Conservation (phyloP, 1,140 invertebrate species). For the Lepidurus couesii region DNA sequence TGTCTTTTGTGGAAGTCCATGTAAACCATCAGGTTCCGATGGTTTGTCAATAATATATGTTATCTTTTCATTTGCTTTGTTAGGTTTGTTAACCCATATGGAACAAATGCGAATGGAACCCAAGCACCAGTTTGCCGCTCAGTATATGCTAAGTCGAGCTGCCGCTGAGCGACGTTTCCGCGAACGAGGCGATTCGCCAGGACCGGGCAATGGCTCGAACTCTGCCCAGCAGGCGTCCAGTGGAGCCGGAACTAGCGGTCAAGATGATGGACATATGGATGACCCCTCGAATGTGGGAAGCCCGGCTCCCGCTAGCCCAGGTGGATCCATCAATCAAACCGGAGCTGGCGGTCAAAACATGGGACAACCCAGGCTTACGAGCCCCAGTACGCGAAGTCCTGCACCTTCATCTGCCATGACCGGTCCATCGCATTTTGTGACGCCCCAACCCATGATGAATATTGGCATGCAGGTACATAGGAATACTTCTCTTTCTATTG, state of each 20-base stretch:
- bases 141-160: constrained; percentile 82
- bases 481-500: background rate
- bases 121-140: constrained; percentile 90
- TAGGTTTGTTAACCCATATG: constrained; percentile 87
- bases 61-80: constrained; percentile 37
- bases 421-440: constrained; percentile 1
- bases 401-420: constrained; percentile 1
- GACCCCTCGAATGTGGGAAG: background rate
- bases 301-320: constrained; percentile 19
- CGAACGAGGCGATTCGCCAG: constrained; percentile 63
- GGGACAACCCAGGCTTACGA: background rate
- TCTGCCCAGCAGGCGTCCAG: constrained; percentile 46
- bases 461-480: constrained; percentile 1
- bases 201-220: constrained; percentile 56
- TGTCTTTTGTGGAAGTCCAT: too few species aligned
- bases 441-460: constrained; percentile 9
- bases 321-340: constrained; percentile 26
- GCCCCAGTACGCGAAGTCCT: constrained; percentile 2
- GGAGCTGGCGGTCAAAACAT: constrained; percentile 21
- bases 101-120: constrained; percentile 95
- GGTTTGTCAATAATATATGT: background rate
- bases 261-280: constrained; percentile 13
- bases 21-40: background rate
- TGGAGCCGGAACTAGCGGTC: constrained; percentile 36
- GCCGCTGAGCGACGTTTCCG: constrained; percentile 80